These are phyloP conservation scores for Macrotus californicus DNA, from an alignment of 2,113 vertebrate genomes.

Conservation along the genomic window DNA sequence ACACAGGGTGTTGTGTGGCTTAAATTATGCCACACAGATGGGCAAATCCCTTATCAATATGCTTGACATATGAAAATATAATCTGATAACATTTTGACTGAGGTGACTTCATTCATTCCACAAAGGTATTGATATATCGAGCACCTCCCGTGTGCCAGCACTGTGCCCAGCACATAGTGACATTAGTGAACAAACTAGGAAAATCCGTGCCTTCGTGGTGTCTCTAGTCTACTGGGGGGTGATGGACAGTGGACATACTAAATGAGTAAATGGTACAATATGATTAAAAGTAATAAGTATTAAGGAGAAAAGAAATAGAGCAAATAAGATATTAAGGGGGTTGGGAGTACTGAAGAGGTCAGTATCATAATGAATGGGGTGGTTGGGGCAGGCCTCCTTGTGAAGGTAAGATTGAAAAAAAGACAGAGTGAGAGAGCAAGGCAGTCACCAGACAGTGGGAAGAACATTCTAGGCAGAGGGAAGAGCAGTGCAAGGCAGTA, in stretches of 20 bases:
- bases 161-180: neutral
- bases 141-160: neutral
- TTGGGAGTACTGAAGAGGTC: neutral
- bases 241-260: neutral
- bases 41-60: neutral
- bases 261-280: neutral
- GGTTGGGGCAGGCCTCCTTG: neutral
- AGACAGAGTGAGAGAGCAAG: neutral
- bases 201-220: neutral
- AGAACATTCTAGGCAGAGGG: neutral
- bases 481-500: neutral
- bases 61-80: neutral
- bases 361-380: neutral
- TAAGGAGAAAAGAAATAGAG: neutral
- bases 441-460: neutral
- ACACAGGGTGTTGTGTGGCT: neutral
- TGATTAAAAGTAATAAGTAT: neutral
- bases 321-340: neutral
- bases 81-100: neutral
- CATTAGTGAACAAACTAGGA: neutral
- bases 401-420: neutral
- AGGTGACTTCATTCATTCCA: neutral
- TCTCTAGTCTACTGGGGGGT: neutral
- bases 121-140: neutral
- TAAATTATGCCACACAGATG: neutral